These are phyloP conservation scores for Hyppa rectilinea DNA, from an alignment of 2,888 invertebrate species.

Conservation along the genomic window DNA sequence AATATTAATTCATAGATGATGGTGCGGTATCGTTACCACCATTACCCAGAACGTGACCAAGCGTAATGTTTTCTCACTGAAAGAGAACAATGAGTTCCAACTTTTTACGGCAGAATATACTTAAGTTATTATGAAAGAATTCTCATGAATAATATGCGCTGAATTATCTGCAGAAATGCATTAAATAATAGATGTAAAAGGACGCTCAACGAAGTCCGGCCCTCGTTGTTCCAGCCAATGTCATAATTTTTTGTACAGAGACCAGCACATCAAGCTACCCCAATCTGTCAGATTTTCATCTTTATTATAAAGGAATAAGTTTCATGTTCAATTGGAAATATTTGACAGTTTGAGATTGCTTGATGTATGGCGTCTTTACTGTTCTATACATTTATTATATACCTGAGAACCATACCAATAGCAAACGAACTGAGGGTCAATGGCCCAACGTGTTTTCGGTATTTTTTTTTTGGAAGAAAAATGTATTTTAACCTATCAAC, in stretches of 20 bases:
- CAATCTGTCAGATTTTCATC: too few relatives aligned
- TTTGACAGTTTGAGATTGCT: too few relatives aligned
- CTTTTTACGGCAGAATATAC: neutral
- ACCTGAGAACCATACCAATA: too few relatives aligned
- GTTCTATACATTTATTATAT: too few relatives aligned
- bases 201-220: neutral
- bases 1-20: constrained; percentile 3
- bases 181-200: neutral
- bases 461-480: too few relatives aligned
- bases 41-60: constrained; percentile 25
- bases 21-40: neutral
- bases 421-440: too few relatives aligned
- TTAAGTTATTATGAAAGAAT: neutral
- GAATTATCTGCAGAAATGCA: neutral
- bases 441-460: too few relatives aligned
- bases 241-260: neutral
- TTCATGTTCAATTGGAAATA: too few relatives aligned
- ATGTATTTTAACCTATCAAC: too few relatives aligned
- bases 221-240: neutral
- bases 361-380: too few relatives aligned
- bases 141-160: constrained; percentile 6
- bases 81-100: neutral
- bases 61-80: constrained; percentile 21
- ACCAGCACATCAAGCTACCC: too few relatives aligned
- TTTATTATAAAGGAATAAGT: too few relatives aligned